A percentile compares a stretch with the other conserved stretches of the same genome.
These are phyloP conservation scores for Agelas oroides DNA, from an alignment of 37 sponge, comb jelly and placozoan genomes.

Conservation along the genomic window DNA sequence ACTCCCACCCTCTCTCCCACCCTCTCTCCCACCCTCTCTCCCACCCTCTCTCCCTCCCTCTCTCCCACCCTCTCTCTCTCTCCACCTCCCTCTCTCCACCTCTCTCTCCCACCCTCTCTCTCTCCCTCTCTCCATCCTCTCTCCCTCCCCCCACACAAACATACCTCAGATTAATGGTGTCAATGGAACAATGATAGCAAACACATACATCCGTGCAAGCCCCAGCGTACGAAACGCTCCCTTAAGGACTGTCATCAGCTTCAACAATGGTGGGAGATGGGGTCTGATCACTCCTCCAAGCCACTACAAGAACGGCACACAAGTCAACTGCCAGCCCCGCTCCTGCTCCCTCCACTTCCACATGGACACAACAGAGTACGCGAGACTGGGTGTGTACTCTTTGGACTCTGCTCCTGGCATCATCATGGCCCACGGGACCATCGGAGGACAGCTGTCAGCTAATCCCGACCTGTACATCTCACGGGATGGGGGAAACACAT, in stretches of 20 bases:
- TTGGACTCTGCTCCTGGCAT: constrained; percentile 72
- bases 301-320: neutral
- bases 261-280: constrained; percentile 83
- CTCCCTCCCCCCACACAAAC: no score
- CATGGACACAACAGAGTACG: constrained; percentile 70
- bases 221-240: neutral
- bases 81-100: no score
- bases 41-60: no score
- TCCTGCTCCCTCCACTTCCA: constrained; percentile 82
- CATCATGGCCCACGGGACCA: constrained; percentile 79
- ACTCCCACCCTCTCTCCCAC: no score
- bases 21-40: no score
- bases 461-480: constrained; percentile 77
- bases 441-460: constrained; percentile 20
- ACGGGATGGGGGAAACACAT: constrained; percentile 77
- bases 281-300: constrained; percentile 39
- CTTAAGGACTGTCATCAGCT: constrained; percentile 66
- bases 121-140: neutral
- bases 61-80: no score
- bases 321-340: constrained; percentile 31
- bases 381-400: constrained; percentile 72
- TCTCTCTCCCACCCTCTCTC: no score
- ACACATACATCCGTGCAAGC: constrained; percentile 57
- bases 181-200: constrained; percentile 77
- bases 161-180: constrained; percentile 60